Conservation (phyloP, 23 tunicate genomes). For the Ciona savignyi region DNA sequence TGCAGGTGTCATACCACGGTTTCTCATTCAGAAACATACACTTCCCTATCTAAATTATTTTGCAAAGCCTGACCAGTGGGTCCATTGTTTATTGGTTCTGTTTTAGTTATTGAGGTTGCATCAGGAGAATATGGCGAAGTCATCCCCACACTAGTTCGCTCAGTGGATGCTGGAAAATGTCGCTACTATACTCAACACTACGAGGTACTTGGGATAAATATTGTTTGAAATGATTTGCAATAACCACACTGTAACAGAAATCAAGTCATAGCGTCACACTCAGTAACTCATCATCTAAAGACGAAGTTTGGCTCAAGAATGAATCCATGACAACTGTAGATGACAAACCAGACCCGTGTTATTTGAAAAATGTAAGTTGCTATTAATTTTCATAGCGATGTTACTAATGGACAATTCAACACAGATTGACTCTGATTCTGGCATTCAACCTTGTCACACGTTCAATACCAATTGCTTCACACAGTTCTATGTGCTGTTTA, state of each 20-base stretch:
- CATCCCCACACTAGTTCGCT: slow-evolving; percentile 48
- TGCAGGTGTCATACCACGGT: too few species aligned
- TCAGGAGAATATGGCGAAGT: slow-evolving; percentile 99
- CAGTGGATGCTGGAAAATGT: slow-evolving; percentile 77
- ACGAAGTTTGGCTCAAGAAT: slow-evolving; percentile 33
- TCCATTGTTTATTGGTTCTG: too few species aligned
- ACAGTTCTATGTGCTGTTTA: slow-evolving; percentile 81
- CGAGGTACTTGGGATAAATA: slow-evolving; percentile 19
- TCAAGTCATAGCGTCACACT: slow-evolving; percentile 9
- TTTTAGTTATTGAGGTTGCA: slow-evolving; percentile 84
- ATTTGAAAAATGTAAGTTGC: not conserved
- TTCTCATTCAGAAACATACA: not conserved
- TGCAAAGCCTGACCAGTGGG: too few species aligned
- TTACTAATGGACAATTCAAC: slow-evolving; percentile 3
- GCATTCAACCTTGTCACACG: slow-evolving; percentile 20
- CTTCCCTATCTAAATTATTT: not conserved
- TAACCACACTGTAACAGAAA: slow-evolving; percentile 1
- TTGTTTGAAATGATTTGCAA: too few species aligned
- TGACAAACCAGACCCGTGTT: not conserved
- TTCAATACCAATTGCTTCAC: slow-evolving; percentile 50
- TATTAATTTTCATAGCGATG: too few species aligned
- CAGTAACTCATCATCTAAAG: slow-evolving; percentile 44
- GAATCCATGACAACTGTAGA: not conserved
- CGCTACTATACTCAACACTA: slow-evolving; percentile 38
- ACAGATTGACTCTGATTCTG: slow-evolving; percentile 41